Percentiles rank a stretch among this genome's conserved stretches.
Evolutionary conservation across 2,888 invertebrate species (phyloP).

Genomic region (Suillia variegata): DNA sequence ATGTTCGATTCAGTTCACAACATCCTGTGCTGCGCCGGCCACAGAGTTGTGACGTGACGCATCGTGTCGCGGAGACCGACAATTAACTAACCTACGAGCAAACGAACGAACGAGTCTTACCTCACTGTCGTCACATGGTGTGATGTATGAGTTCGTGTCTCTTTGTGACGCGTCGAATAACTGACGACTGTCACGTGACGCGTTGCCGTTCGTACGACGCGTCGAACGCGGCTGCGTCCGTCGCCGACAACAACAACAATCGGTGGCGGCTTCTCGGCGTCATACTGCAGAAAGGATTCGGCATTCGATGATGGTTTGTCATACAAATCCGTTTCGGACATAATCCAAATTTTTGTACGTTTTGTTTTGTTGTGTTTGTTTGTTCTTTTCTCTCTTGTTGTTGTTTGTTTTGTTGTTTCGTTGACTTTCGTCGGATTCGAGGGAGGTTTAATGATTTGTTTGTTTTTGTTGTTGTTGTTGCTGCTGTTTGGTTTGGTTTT

Average conservation of each 20-base stretch:
- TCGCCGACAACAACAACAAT: slow-evolving; percentile 61
- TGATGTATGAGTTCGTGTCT: slow-evolving; percentile 60
- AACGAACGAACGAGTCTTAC: too few relatives aligned
- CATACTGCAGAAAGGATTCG: slow-evolving; percentile 59
- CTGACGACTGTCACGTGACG: slow-evolving; percentile 62
- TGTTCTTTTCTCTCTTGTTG: slow-evolving; percentile 3
- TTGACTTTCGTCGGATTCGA: neutral
- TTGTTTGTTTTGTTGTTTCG: neutral
- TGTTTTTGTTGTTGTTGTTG: slow-evolving; percentile 24
- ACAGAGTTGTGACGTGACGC: too few relatives aligned
- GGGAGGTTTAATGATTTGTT: neutral
- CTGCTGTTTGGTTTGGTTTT: slow-evolving; percentile 34
- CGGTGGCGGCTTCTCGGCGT: slow-evolving; percentile 56
- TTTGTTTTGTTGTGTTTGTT: neutral
- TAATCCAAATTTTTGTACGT: slow-evolving; percentile 28
- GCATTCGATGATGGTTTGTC: slow-evolving; percentile 34
- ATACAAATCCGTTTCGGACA: slow-evolving; percentile 50
- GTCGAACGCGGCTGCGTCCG: slow-evolving; percentile 59
- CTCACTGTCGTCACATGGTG: slow-evolving; percentile 62
- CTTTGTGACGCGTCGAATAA: slow-evolving; percentile 61
- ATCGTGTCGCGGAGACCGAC: too few relatives aligned
- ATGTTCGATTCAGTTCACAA: too few relatives aligned
- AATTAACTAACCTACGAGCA: too few relatives aligned
- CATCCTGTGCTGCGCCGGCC: too few relatives aligned
- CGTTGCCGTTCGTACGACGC: slow-evolving; percentile 60